Percentiles rank a stretch among this genome's conserved stretches.
Conservation (phyloP, 2,888 invertebrate species). For the Mellilla xanthometata region DNA sequence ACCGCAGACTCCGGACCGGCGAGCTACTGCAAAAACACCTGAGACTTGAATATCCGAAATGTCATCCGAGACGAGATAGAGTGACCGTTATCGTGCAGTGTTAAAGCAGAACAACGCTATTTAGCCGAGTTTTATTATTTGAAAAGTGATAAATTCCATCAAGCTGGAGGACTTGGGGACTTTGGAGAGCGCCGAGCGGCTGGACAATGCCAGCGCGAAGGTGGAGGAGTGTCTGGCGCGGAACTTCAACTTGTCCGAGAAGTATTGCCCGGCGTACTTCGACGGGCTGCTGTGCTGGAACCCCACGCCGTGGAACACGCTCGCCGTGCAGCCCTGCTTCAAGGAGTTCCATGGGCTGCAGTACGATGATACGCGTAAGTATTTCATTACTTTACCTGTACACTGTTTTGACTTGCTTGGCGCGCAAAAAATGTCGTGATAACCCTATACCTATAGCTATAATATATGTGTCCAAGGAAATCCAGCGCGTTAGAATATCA, state of each 20-base stretch:
- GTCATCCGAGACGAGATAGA: conserved; percentile 41
- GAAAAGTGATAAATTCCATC: conserved; percentile 21
- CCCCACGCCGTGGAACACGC: conserved; percentile 86
- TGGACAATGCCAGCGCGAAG: conserved; percentile 62
- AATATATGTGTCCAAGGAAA: too few species aligned
- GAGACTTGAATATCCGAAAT: conserved; percentile 42
- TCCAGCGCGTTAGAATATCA: too few species aligned
- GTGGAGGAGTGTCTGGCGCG: conserved; percentile 60
- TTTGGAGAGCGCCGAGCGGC: conserved; percentile 59
- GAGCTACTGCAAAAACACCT: conserved; percentile 52
- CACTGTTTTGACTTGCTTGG: too few species aligned
- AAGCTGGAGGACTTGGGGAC: conserved; percentile 79
- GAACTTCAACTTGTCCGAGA: conserved; percentile 50
- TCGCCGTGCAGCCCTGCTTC: conserved; percentile 90
- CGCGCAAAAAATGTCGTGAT: too few species aligned
- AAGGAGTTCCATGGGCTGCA: conserved; percentile 89
- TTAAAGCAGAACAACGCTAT: conserved; percentile 48
- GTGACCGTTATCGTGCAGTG: conserved; percentile 45
- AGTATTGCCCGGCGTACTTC: conserved; percentile 86
- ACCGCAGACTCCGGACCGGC: conserved; percentile 57
- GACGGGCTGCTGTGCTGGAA: conserved; percentile 94
- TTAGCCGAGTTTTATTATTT: conserved; percentile 32
- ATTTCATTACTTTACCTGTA: too few species aligned
- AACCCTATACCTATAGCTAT: too few species aligned
- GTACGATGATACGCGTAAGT: conserved; percentile 93